Percentiles rank a stretch among this genome's conserved stretches.
phyloP scores from a whole-genome alignment of 2,797 vertebrate species.

The Halcyon badia region DNA sequence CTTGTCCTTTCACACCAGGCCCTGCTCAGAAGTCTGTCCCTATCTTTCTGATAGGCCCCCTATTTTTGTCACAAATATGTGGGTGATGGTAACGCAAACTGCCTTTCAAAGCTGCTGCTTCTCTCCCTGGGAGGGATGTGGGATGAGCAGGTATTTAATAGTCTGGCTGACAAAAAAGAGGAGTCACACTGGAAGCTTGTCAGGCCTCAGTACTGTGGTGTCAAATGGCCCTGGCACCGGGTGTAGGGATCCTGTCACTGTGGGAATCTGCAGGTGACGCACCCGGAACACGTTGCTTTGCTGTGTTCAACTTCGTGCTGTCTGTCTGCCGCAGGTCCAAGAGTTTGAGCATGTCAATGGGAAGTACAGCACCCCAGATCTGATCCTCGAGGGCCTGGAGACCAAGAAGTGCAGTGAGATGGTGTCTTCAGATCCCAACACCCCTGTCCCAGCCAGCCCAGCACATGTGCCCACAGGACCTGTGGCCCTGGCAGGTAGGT shows the following conservation, averaged over 20 bases:
- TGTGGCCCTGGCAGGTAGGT: constrained; percentile 84
- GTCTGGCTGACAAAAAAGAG: not conserved
- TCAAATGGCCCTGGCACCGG: not conserved
- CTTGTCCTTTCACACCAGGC: not conserved
- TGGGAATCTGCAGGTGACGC: not conserved
- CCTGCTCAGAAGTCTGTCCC: not conserved
- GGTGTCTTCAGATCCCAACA: constrained; percentile 93
- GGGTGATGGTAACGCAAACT: not conserved
- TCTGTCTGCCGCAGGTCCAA: constrained; percentile 85
- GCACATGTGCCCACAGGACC: constrained; percentile 82
- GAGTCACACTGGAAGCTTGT: fast-evolving
- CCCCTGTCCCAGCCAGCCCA: constrained; percentile 91
- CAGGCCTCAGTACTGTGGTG: not conserved
- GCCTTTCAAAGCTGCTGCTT: not conserved
- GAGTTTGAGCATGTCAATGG: constrained; percentile 98
- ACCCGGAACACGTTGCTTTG: fast-evolving
- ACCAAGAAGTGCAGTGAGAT: constrained; percentile 89
- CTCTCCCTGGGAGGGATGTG: not conserved
- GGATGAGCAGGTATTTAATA: not conserved
- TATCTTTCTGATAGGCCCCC: not conserved
- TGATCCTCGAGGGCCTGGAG: constrained; percentile 89
- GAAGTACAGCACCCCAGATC: constrained; percentile 94
- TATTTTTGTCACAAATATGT: not conserved
- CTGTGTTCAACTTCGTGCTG: not conserved
- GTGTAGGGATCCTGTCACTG: fast-evolving